Percentiles rank a stretch among this genome's conserved stretches.
Evolutionary conservation across 2,888 invertebrate species (phyloP).

Genomic region (Chaetogeoica ovagalla): DNA sequence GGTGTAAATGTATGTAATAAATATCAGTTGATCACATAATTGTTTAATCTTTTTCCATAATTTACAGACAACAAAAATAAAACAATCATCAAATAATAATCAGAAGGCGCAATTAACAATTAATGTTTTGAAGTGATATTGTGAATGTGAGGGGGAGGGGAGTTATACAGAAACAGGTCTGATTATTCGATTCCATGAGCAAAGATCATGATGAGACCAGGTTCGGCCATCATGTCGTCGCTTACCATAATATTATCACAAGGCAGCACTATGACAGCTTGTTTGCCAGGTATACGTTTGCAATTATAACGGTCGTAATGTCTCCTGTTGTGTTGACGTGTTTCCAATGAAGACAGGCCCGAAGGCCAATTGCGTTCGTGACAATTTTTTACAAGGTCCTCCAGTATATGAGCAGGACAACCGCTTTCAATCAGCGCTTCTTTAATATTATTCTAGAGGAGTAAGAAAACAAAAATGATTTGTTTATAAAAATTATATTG

Average conservation of each 20-base stretch:
- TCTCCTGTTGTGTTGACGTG: constrained; percentile 88
- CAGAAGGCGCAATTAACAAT: too few relatives aligned
- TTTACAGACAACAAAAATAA: not conserved
- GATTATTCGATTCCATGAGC: constrained; percentile 88
- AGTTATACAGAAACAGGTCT: not conserved
- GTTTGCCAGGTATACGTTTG: constrained; percentile 91
- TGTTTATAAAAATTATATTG: too few relatives aligned
- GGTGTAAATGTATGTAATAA: not conserved
- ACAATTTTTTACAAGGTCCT: constrained; percentile 95
- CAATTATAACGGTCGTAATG: constrained; percentile 94
- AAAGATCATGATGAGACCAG: constrained; percentile 97
- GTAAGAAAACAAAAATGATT: too few relatives aligned
- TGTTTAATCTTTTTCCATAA: not conserved
- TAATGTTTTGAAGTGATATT: too few relatives aligned
- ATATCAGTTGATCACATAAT: not conserved
- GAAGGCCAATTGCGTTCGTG: constrained; percentile 95
- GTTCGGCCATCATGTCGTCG: constrained; percentile 94
- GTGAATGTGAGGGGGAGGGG: too few relatives aligned
- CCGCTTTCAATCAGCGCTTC: constrained; percentile 90
- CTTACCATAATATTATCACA: constrained; percentile 95
- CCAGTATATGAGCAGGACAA: constrained; percentile 89
- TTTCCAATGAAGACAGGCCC: constrained; percentile 88
- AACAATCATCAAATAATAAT: not conserved
- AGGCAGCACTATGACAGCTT: constrained; percentile 90
- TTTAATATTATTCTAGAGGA: constrained; percentile 83